Percentiles rank a stretch among this genome's conserved stretches.
Evolutionary conservation across 1,140 invertebrate species (phyloP).

Genomic region (Leptinotarsa undecemlineata): DNA sequence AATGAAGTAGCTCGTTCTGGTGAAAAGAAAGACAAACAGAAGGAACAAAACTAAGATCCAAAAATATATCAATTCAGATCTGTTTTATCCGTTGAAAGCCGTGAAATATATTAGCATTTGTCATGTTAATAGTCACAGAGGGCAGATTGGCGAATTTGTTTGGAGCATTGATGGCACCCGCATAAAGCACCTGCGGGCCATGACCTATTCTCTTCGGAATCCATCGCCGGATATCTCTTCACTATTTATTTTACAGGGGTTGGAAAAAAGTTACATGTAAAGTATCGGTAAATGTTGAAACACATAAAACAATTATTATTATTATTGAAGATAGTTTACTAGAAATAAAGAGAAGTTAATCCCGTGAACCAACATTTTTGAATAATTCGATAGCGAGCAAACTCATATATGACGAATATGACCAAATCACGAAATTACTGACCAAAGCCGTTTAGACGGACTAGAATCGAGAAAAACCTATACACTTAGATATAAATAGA

Average conservation of each 20-base stretch:
- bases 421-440: no score
- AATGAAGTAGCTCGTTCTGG: constrained; percentile 39
- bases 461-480: no score
- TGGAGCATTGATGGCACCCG: constrained; percentile 46
- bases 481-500: no score
- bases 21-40: constrained; percentile 49
- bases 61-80: constrained; percentile 54
- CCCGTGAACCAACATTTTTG: no score
- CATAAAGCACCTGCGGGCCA: constrained; percentile 53
- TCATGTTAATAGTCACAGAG: constrained; percentile 54
- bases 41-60: constrained; percentile 47
- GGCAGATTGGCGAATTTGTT: constrained; percentile 53
- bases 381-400: no score
- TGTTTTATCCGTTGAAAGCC: constrained; percentile 52
- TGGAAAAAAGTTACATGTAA: no score
- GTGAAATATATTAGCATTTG: constrained; percentile 56
- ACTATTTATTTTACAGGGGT: neutral
- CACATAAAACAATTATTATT: no score
- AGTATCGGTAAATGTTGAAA: no score
- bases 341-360: no score
- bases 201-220: neutral
- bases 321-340: no score
- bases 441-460: no score
- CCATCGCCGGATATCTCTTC: neutral
- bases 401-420: no score